Conservation (phyloP, 23 tunicate genomes). For the Halocynthia roretzi region DNA sequence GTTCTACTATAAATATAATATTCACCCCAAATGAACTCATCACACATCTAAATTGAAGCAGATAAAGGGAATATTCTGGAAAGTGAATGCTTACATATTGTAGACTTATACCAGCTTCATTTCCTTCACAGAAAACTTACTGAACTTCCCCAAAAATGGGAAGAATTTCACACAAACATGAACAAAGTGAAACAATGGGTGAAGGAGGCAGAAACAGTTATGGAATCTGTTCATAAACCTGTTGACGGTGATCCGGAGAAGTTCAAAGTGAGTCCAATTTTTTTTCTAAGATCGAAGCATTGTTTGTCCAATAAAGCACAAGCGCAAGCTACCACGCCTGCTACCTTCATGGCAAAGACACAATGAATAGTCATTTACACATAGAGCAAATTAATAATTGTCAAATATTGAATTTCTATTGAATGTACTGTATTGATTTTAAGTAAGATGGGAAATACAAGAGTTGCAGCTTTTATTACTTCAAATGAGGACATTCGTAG, state of each 20-base stretch:
- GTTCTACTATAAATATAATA: no score
- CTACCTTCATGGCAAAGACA: no score
- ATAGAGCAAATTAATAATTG: background rate
- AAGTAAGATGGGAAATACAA: no score
- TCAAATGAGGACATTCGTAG: no score
- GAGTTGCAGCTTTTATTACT: no score
- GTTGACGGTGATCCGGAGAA: conserved; percentile 47
- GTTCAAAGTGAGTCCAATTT: conserved; percentile 31
- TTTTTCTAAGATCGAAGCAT: background rate
- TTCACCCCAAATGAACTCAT: no score
- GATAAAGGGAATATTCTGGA: no score
- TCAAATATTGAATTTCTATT: background rate
- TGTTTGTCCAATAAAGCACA: no score
- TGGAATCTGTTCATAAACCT: conserved; percentile 69
- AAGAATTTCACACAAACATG: conserved; percentile 33
- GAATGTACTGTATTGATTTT: background rate
- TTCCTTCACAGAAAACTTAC: conserved; percentile 53
- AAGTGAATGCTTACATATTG: no score
- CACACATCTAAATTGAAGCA: no score
- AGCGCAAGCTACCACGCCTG: no score
- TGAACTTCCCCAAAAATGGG: conserved; percentile 53
- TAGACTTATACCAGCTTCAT: no score
- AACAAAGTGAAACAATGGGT: conserved; percentile 47
- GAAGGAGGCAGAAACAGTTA: conserved; percentile 41
- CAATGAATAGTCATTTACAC: background rate